Evolutionary conservation across 2,113 vertebrate species (phyloP).

Genomic region (Forbesichthys papilliferus): DNA sequence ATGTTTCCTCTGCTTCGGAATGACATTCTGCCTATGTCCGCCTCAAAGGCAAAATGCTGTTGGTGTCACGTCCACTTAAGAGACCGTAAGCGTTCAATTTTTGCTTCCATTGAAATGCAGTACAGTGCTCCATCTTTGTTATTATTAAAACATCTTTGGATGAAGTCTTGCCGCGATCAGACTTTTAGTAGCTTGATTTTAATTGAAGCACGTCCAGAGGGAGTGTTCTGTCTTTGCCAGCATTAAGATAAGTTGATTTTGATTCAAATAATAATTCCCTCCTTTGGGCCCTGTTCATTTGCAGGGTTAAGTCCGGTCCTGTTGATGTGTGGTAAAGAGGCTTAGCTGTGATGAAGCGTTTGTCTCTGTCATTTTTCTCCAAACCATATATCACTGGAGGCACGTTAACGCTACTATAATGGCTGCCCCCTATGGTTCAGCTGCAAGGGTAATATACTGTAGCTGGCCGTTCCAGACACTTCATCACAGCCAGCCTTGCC

Average conservation of each 20-base stretch:
- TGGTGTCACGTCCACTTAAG: no score
- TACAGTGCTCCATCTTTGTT: no score
- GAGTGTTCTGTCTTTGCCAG: not conserved
- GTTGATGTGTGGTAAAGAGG: slow-evolving; percentile 13
- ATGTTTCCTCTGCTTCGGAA: no score
- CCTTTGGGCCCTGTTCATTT: not conserved
- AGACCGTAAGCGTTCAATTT: no score
- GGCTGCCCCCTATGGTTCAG: slow-evolving; percentile 36
- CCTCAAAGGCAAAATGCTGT: no score
- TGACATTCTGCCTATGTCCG: no score
- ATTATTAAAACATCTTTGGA: no score
- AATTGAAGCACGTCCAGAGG: no score
- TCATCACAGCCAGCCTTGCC: not conserved
- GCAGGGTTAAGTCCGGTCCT: slow-evolving; percentile 6
- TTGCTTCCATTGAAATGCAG: no score
- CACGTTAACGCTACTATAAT: slow-evolving; percentile 39
- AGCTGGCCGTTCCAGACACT: not conserved
- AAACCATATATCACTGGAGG: slow-evolving; percentile 40
- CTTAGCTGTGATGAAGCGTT: slow-evolving; percentile 18
- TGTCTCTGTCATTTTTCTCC: slow-evolving; percentile 16
- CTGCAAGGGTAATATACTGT: slow-evolving; percentile 24
- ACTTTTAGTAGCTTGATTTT: no score
- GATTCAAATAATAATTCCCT: not conserved
- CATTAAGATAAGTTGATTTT: not conserved
- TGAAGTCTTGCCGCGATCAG: no score